These are phyloP conservation scores for Telmatochromis sp. DNA, from an alignment of 2,113 vertebrate species.

Conservation along the genomic window DNA sequence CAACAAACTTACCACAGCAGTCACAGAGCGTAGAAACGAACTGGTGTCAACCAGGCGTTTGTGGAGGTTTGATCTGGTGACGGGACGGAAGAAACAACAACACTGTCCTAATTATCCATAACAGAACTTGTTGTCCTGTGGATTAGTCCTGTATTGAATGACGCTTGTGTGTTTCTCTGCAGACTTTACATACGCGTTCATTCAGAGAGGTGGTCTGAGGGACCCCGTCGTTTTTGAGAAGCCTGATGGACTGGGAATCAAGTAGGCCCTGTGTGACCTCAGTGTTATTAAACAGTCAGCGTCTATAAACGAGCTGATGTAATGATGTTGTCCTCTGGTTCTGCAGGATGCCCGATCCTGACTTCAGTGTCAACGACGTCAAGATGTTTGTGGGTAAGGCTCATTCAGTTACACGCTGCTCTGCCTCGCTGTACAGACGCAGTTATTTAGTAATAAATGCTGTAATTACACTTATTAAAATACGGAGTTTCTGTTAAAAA, in stretches of 20 bases:
- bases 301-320: neutral
- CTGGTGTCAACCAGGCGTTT: neutral
- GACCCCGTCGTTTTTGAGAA: constrained; percentile 89
- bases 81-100: neutral
- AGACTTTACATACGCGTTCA: constrained; percentile 91
- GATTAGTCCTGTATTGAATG: neutral
- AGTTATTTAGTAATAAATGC: neutral
- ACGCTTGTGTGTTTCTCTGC: neutral
- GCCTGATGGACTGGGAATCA: constrained; percentile 86
- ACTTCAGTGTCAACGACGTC: constrained; percentile 93
- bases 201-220: constrained; percentile 87
- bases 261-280: constrained; percentile 67
- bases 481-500: neutral
- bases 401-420: neutral
- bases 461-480: neutral
- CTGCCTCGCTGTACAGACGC: neutral
- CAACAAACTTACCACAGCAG: neutral
- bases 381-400: constrained; percentile 92
- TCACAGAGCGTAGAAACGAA: neutral
- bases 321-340: neutral
- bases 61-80: neutral
- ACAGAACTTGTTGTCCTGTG: neutral
- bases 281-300: neutral
- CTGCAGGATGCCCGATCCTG: constrained; percentile 88
- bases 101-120: neutral